Percentiles rank a stretch among this genome's conserved stretches.
These are phyloP conservation scores for Glandiceps talaboti DNA, from an alignment of 53 echinoderm and acorn worm genomes.

Conservation along the genomic window DNA sequence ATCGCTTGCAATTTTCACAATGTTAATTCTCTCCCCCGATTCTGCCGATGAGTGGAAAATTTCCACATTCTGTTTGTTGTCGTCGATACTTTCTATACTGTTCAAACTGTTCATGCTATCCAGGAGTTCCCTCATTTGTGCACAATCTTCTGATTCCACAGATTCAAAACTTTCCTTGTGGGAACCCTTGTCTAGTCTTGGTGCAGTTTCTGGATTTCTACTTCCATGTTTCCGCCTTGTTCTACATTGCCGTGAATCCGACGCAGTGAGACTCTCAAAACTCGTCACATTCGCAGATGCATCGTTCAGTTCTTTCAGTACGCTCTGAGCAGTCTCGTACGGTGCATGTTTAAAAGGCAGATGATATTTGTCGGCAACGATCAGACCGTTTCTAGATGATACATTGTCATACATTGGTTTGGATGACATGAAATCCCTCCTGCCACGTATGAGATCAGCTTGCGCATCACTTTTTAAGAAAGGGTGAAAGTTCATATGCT, in stretches of 20 bases:
- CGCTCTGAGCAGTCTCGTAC: slow-evolving; percentile 86
- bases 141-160: slow-evolving; percentile 6
- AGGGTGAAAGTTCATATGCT: neutral
- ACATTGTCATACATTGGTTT: neutral
- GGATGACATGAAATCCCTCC: neutral
- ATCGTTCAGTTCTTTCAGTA: slow-evolving; percentile 73
- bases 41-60: neutral
- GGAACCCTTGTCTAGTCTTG: neutral
- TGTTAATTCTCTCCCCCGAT: neutral
- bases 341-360: slow-evolving; percentile 88
- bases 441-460: neutral
- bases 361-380: slow-evolving; percentile 66
- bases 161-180: neutral
- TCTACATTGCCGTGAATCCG: neutral
- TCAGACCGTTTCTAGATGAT: slow-evolving; percentile 46
- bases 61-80: neutral
- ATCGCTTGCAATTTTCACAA: neutral
- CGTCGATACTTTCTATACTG: slow-evolving; percentile 43
- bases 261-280: slow-evolving; percentile 67
- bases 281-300: slow-evolving; percentile 84
- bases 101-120: slow-evolving; percentile 53
- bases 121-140: slow-evolving; percentile 5
- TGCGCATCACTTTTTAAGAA: neutral
- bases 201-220: neutral
- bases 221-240: neutral